These are phyloP conservation scores for Strigamia crassipes DNA, from an alignment of 2,888 invertebrate species.

Conservation along the genomic window DNA sequence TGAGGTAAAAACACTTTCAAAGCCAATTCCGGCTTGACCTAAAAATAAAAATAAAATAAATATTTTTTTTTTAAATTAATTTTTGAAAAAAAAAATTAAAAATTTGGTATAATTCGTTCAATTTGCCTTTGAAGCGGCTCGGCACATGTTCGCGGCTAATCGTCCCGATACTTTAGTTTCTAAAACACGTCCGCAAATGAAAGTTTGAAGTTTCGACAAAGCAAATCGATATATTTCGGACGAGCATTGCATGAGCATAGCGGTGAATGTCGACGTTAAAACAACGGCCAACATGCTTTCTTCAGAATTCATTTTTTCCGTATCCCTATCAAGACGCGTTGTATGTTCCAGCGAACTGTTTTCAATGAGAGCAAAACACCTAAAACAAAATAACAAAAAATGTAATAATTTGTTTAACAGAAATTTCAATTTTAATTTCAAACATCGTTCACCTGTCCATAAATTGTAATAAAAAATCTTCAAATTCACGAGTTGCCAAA, in stretches of 20 bases:
- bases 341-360: slow-evolving; percentile 56
- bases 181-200: slow-evolving; percentile 72
- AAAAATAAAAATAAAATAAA: slow-evolving; percentile 53
- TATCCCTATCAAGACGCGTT: slow-evolving; percentile 62
- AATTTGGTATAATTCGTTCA: too few relatives aligned
- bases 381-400: too few relatives aligned
- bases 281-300: slow-evolving; percentile 75
- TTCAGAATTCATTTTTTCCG: slow-evolving; percentile 68
- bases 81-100: too few relatives aligned
- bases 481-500: slow-evolving; percentile 81
- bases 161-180: slow-evolving; percentile 83
- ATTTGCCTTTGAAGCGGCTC: slow-evolving; percentile 64
- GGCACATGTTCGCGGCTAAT: slow-evolving; percentile 74
- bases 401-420: too few relatives aligned
- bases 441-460: too few relatives aligned
- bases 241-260: slow-evolving; percentile 75
- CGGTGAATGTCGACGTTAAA: slow-evolving; percentile 69
- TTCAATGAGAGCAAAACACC: slow-evolving; percentile 61
- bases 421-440: too few relatives aligned
- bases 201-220: slow-evolving; percentile 74
- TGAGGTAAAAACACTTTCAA: slow-evolving; percentile 74
- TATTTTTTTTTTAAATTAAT: too few relatives aligned
- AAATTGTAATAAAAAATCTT: slow-evolving; percentile 85
- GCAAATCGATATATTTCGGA: slow-evolving; percentile 68
- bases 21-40: slow-evolving; percentile 71